Conservation (phyloP, 2,888 invertebrate genomes). For the Lasioglossum figueresi region DNA sequence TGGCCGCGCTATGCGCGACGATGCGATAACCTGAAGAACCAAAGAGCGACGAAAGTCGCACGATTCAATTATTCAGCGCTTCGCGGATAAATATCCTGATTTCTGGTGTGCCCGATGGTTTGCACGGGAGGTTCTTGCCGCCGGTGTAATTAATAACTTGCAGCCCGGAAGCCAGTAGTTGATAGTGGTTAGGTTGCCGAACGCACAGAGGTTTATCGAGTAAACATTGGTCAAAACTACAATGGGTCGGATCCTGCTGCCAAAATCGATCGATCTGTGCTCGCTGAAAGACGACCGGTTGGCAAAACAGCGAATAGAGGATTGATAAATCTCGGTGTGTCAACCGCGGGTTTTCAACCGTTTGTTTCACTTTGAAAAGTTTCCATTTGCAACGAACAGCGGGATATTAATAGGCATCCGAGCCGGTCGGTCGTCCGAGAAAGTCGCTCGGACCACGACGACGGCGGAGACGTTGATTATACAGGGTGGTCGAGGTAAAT, state of each 20-base stretch:
- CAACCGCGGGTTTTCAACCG: background rate
- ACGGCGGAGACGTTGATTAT: background rate
- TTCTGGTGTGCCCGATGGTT: constrained; percentile 43
- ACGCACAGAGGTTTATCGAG: constrained; percentile 65
- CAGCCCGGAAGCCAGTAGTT: constrained; percentile 54
- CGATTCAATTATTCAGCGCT: constrained; percentile 52
- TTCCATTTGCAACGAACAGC: constrained; percentile 1
- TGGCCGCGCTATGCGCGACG: too few species aligned
- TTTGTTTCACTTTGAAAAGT: constrained; percentile 24
- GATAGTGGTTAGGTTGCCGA: constrained; percentile 58
- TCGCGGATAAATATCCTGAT: constrained; percentile 40
- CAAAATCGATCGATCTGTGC: constrained; percentile 57
- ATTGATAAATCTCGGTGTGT: background rate
- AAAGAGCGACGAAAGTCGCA: constrained; percentile 30
- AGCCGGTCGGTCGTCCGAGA: background rate
- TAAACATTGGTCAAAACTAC: constrained; percentile 67
- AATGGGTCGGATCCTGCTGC: constrained; percentile 48
- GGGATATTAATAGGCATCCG: constrained; percentile 8
- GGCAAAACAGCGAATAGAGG: constrained; percentile 1
- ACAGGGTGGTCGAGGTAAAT: background rate
- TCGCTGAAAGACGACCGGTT: background rate
- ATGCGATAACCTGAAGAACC: constrained; percentile 21
- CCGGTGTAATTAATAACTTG: constrained; percentile 67
- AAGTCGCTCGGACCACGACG: background rate
- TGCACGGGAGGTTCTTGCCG: constrained; percentile 27